Evolutionary conservation across 2,113 vertebrate genomes (phyloP).

Genomic region (Phycodurus eques): DNA sequence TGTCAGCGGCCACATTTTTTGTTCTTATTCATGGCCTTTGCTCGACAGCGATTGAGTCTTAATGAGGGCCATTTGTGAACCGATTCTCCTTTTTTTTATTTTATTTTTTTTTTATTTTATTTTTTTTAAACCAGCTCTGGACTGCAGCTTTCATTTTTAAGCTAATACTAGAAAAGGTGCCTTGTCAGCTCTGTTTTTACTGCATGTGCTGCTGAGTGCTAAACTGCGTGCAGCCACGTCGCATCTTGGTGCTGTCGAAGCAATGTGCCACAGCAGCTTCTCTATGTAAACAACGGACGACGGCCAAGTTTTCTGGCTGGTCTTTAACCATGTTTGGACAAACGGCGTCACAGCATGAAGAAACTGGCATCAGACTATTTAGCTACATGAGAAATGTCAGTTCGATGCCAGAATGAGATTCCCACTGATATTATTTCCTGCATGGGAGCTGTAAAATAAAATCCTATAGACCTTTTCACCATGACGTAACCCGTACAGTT

Average conservation of each 20-base stretch:
- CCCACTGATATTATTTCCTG: too few relatives aligned
- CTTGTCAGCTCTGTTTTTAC: constrained; percentile 1
- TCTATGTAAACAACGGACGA: neutral
- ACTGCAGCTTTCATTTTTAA: neutral
- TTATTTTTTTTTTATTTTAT: neutral
- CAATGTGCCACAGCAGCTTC: neutral
- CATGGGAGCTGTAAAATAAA: too few relatives aligned
- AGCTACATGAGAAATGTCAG: neutral
- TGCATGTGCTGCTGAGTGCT: neutral
- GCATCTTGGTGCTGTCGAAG: neutral
- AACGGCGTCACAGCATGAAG: neutral
- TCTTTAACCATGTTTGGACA: neutral
- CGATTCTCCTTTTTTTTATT: neutral
- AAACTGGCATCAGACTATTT: neutral
- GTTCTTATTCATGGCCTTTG: constrained; percentile 1
- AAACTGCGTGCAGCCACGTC: neutral
- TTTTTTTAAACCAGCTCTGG: neutral
- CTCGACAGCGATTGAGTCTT: neutral
- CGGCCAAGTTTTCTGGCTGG: neutral
- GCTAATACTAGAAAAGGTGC: neutral
- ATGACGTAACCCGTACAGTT: too few relatives aligned
- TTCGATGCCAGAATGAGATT: neutral
- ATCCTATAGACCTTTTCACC: too few relatives aligned
- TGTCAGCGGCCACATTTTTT: constrained; percentile 16
- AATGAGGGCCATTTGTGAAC: neutral